These are phyloP conservation scores for Craniophora ligustri DNA, from an alignment of 2,888 invertebrate species.

Conservation along the genomic window DNA sequence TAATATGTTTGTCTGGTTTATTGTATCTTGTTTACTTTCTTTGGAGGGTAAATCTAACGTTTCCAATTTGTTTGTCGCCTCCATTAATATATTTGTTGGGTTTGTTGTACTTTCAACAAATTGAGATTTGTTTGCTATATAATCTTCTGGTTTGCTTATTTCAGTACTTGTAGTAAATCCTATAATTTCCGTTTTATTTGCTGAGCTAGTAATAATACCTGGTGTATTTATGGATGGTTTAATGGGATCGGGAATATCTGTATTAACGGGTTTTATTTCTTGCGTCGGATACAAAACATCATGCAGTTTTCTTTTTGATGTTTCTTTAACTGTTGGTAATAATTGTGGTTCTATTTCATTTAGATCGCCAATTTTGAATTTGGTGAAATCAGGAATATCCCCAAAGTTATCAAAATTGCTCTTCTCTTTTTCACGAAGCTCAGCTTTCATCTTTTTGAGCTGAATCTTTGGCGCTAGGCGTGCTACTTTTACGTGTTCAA, in stretches of 20 bases:
- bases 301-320: slow-evolving; percentile 46
- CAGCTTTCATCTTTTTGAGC: slow-evolving; percentile 85
- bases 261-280: slow-evolving; percentile 72
- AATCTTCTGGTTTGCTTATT: too few relatives aligned
- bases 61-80: slow-evolving; percentile 6
- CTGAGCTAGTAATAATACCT: slow-evolving; percentile 19
- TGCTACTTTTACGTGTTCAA: slow-evolving; percentile 87
- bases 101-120: slow-evolving; percentile 2
- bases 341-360: slow-evolving; percentile 31
- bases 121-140: slow-evolving; percentile 1
- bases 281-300: slow-evolving; percentile 74
- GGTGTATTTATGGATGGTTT: slow-evolving; percentile 39
- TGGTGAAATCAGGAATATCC: slow-evolving; percentile 46
- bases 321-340: slow-evolving; percentile 37
- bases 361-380: slow-evolving; percentile 43
- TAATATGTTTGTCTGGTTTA: slow-evolving; percentile 1
- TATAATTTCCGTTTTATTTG: slow-evolving; percentile 2
- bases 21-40: slow-evolving; percentile 19
- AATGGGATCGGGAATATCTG: slow-evolving; percentile 48
- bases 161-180: slow-evolving; percentile 1
- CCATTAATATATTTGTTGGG: slow-evolving; percentile 4
- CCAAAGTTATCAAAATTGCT: slow-evolving; percentile 49
- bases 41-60: slow-evolving; percentile 10
- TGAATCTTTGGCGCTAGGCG: slow-evolving; percentile 87
- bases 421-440: slow-evolving; percentile 73